These are phyloP conservation scores for Drosophila nigrodunni DNA, from an alignment of 1,140 invertebrate genomes.

Conservation along the genomic window DNA sequence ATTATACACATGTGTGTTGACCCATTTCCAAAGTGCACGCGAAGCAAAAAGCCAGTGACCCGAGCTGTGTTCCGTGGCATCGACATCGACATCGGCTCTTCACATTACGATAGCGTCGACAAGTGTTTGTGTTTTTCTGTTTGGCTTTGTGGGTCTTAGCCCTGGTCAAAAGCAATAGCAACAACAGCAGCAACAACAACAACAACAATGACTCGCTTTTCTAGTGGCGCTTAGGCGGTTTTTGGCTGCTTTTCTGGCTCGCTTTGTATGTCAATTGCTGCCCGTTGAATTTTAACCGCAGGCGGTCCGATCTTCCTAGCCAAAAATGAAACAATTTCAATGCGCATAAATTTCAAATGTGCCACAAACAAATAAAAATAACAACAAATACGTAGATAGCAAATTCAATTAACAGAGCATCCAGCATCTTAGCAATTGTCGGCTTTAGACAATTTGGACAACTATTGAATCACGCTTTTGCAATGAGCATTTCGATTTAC, in stretches of 20 bases:
- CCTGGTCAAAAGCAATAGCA: constrained; percentile 31
- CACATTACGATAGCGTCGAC: constrained; percentile 64
- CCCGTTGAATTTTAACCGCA: constrained; percentile 49
- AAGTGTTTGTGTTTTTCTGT: constrained; percentile 65
- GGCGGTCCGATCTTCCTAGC: constrained; percentile 30
- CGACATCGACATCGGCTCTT: constrained; percentile 40
- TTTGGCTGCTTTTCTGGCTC: constrained; percentile 51
- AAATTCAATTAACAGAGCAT: constrained; percentile 70
- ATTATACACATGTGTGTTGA: constrained; percentile 48
- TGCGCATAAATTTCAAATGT: constrained; percentile 65
- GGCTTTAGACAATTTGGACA: constrained; percentile 62
- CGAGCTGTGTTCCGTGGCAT: constrained; percentile 14
- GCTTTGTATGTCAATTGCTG: constrained; percentile 79
- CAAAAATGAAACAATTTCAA: constrained; percentile 73
- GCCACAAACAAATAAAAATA: constrained; percentile 8
- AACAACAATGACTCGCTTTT: constrained; percentile 61
- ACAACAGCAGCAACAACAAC: constrained; percentile 32
- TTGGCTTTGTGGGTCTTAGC: constrained; percentile 34
- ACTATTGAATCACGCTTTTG: constrained; percentile 76
- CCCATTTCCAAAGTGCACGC: constrained; percentile 76
- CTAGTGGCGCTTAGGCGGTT: constrained; percentile 77
- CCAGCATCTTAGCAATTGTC: constrained; percentile 43
- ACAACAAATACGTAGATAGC: constrained; percentile 24
- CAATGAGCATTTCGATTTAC: constrained; percentile 26
- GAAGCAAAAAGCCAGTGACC: constrained; percentile 52